Evolutionary conservation across 2,888 invertebrate genomes (phyloP).

Genomic region (Sesia bembeciformis): DNA sequence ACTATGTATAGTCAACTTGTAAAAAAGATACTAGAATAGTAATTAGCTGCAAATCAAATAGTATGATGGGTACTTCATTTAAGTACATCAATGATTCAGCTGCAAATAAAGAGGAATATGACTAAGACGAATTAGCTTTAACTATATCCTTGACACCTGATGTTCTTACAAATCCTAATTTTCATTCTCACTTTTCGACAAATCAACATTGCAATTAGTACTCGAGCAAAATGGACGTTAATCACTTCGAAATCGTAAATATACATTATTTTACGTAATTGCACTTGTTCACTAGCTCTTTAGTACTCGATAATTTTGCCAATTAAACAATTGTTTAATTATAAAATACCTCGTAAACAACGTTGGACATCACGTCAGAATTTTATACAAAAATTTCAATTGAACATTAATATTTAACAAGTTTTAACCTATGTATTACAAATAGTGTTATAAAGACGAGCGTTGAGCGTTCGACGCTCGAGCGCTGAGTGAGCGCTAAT

Average conservation of each 20-base stretch:
- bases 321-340: conserved; percentile 13
- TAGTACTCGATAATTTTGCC: conserved; percentile 25
- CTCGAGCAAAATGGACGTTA: conserved; percentile 56
- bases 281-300: conserved; percentile 55
- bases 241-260: conserved; percentile 37
- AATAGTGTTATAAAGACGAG: too few relatives aligned
- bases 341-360: not conserved
- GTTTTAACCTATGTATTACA: too few relatives aligned
- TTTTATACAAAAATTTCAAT: not conserved
- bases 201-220: conserved; percentile 4
- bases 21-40: not conserved
- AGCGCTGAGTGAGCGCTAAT: too few relatives aligned
- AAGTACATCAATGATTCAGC: too few relatives aligned
- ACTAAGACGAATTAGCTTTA: too few relatives aligned
- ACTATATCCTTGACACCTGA: too few relatives aligned
- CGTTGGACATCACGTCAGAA: not conserved
- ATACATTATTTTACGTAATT: conserved; percentile 52
- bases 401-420: not conserved
- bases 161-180: too few relatives aligned
- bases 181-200: not conserved
- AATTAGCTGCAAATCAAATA: too few relatives aligned
- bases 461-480: too few relatives aligned
- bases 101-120: too few relatives aligned
- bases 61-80: too few relatives aligned
- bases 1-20: not conserved